These are phyloP conservation scores for Epizoanthus rinbou DNA, from an alignment of 92 coral and sea anemone genomes.

Conservation along the genomic window DNA sequence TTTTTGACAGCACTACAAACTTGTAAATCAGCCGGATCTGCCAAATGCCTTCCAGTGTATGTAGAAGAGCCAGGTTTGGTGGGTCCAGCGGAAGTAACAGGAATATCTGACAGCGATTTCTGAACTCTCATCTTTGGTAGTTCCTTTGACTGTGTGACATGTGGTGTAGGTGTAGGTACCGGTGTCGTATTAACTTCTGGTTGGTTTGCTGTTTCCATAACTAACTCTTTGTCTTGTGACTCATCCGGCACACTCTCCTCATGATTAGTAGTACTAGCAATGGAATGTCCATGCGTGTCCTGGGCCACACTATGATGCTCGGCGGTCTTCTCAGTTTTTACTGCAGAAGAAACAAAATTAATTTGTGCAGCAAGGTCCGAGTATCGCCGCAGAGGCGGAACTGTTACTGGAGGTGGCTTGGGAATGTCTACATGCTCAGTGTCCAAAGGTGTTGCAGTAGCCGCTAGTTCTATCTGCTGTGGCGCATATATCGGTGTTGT, in stretches of 20 bases:
- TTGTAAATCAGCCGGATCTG: slow-evolving; percentile 20
- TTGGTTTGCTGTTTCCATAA: not conserved
- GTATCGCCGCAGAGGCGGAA: slow-evolving; percentile 66
- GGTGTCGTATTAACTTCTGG: not conserved
- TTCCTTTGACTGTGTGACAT: not conserved
- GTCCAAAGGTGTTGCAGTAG: not conserved
- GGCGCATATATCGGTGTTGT: not conserved
- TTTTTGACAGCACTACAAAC: slow-evolving; percentile 44
- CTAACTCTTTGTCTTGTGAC: not conserved
- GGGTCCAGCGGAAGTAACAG: no score
- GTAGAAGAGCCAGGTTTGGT: no score
- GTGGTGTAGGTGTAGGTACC: not conserved
- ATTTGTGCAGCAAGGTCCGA: slow-evolving; percentile 69
- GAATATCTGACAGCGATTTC: slow-evolving; percentile 5
- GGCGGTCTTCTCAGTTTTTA: slow-evolving; percentile 39
- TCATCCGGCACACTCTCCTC: not conserved
- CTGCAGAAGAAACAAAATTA: slow-evolving; percentile 59
- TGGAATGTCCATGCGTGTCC: slow-evolving; percentile 22
- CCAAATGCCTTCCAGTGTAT: no score
- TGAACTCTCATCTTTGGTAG: not conserved
- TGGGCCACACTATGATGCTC: slow-evolving; percentile 27
- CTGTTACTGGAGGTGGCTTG: slow-evolving; percentile 71
- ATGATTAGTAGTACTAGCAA: not conserved
- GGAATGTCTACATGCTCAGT: slow-evolving; percentile 55
- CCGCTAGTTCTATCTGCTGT: not conserved